Conservation (phyloP, 2,888 invertebrate species). For the Litoditis marina region DNA sequence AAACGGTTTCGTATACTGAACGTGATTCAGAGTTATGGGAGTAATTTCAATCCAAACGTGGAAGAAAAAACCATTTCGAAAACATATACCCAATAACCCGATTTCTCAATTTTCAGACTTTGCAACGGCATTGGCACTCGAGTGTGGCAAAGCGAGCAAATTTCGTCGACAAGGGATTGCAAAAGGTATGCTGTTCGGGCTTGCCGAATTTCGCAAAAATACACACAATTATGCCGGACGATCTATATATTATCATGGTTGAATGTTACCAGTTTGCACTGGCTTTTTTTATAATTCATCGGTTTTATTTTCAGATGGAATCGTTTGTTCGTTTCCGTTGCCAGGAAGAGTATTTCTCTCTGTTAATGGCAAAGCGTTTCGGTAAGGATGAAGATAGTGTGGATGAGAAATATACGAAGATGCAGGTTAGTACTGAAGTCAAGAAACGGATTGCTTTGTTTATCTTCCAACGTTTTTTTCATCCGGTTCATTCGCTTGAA, state of each 20-base stretch:
- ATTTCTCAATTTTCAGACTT: constrained; percentile 27
- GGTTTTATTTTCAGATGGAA: constrained; percentile 25
- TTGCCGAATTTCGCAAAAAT: background rate
- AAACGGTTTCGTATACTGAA: too few species aligned
- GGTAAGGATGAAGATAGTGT: constrained; percentile 31
- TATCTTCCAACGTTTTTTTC: too few species aligned
- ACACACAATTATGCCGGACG: background rate
- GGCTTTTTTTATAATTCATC: too few species aligned
- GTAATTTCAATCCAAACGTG: too few species aligned
- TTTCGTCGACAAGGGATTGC: constrained; percentile 38
- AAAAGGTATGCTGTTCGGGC: constrained; percentile 17
- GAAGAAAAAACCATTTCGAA: too few species aligned
- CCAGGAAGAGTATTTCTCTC: constrained; percentile 32
- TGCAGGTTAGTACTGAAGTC: too few species aligned
- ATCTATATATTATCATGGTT: too few species aligned
- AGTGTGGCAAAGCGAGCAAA: constrained; percentile 39
- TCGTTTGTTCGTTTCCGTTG: constrained; percentile 39
- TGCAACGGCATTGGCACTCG: constrained; percentile 46
- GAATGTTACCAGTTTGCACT: too few species aligned
- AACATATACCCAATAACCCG: background rate
- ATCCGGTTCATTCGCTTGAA: too few species aligned
- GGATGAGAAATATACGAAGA: constrained; percentile 17
- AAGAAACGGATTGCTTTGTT: too few species aligned
- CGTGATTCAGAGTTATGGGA: too few species aligned
- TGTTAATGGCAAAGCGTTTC: constrained; percentile 39